Evolutionary conservation across 2,797 vertebrate species (phyloP).

Genomic region (Chiloscyllium punctatum): DNA sequence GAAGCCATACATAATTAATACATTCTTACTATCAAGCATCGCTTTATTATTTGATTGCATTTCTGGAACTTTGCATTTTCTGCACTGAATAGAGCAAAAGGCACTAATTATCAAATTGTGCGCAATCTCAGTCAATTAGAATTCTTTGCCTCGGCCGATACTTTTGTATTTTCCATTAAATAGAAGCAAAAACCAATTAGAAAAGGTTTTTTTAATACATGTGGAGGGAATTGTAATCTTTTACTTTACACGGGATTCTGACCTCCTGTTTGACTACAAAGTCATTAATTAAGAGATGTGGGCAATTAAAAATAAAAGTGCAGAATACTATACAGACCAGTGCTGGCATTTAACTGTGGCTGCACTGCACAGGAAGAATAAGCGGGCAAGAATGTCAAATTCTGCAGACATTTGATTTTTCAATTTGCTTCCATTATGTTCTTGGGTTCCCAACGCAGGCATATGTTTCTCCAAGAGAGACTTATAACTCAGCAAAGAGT

Average conservation of each 20-base stretch:
- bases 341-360: neutral
- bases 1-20: constrained; percentile 29
- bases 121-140: constrained; percentile 25
- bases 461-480: neutral
- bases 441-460: neutral
- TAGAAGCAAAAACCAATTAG: constrained; percentile 32
- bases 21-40: neutral
- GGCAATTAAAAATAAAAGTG: neutral
- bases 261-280: constrained; percentile 23
- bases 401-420: neutral
- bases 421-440: neutral
- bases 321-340: neutral
- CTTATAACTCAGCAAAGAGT: neutral
- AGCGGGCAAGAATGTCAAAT: neutral
- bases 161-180: constrained; percentile 34
- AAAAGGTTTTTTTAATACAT: constrained; percentile 31
- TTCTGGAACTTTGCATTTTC: neutral
- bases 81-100: neutral
- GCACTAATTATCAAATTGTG: constrained; percentile 31
- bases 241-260: constrained; percentile 27
- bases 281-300: constrained; percentile 36
- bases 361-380: neutral
- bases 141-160: constrained; percentile 1
- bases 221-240: constrained; percentile 35
- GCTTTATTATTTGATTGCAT: constrained; percentile 9